Conservation (phyloP, 2,797 vertebrate species). For the Phyllotis vaccarum region DNA sequence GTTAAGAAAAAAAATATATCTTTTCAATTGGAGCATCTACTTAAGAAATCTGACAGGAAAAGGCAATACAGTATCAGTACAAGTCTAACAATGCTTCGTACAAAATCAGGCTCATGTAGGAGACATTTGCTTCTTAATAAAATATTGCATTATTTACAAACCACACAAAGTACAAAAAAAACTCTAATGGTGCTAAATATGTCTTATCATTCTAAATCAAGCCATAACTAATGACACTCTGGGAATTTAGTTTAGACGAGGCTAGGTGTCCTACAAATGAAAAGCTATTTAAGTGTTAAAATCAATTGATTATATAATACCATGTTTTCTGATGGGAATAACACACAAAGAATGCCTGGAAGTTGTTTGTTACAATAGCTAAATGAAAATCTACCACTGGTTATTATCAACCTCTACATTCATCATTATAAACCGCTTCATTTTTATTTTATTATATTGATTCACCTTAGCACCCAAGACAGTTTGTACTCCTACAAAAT, state of each 20-base stretch:
- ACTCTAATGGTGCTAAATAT: constrained; percentile 76
- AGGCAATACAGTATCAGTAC: not conserved
- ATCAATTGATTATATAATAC: constrained; percentile 82
- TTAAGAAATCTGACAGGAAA: constrained; percentile 46
- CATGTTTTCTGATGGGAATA: constrained; percentile 84
- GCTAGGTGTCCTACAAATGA: constrained; percentile 80
- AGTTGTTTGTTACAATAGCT: constrained; percentile 83
- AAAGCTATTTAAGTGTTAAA: constrained; percentile 85
- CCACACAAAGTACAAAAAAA: constrained; percentile 67
- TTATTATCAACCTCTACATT: constrained; percentile 86
- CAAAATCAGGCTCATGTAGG: not conserved
- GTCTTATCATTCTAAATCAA: constrained; percentile 72
- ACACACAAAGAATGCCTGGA: constrained; percentile 83
- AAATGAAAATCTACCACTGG: constrained; percentile 85
- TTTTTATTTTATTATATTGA: constrained; percentile 89
- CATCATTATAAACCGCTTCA: constrained; percentile 84
- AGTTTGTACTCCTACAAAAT: constrained; percentile 87
- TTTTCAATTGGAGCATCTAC: constrained; percentile 11
- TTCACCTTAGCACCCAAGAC: constrained; percentile 86
- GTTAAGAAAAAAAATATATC: constrained; percentile 47
- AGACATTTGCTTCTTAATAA: constrained; percentile 63
- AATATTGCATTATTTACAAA: constrained; percentile 71
- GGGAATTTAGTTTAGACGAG: constrained; percentile 75
- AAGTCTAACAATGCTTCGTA: constrained; percentile 6
- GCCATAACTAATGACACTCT: constrained; percentile 70